A percentile compares a stretch with the other conserved stretches of the same genome.
These are phyloP conservation scores for Pararge aegeria DNA, from an alignment of 1,140 invertebrate species.

Conservation along the genomic window DNA sequence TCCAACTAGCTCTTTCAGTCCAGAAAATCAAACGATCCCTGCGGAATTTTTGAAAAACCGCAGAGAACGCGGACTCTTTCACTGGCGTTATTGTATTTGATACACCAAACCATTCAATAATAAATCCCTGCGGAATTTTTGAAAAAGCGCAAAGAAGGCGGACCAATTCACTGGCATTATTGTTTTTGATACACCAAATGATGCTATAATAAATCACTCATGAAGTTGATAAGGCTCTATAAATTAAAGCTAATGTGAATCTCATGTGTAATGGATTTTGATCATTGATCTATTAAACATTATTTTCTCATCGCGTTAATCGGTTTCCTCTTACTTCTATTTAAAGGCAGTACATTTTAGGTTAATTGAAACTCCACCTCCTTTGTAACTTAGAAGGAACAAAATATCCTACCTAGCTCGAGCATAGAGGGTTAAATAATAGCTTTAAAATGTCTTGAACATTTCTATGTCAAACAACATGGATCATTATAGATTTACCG, in stretches of 20 bases:
- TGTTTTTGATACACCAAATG: too few species aligned
- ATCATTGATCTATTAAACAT: not conserved
- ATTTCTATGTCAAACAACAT: not conserved
- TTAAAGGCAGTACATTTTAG: not conserved
- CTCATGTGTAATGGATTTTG: not conserved
- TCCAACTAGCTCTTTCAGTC: too few species aligned
- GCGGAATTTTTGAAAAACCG: too few species aligned
- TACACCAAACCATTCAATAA: too few species aligned
- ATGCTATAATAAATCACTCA: too few species aligned
- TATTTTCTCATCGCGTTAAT: not conserved
- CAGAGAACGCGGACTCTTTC: too few species aligned
- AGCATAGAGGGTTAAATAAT: not conserved
- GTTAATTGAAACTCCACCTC: not conserved
- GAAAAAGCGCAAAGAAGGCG: too few species aligned
- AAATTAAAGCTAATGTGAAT: not conserved
- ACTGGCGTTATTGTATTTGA: too few species aligned
- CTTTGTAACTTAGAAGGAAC: not conserved
- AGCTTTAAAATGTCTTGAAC: not conserved
- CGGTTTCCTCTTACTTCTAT: not conserved
- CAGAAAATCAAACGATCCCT: too few species aligned
- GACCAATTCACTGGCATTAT: too few species aligned
- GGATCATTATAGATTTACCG: not conserved
- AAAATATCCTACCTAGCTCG: not conserved
- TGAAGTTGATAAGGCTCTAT: not conserved
- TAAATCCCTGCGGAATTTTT: too few species aligned